Evolutionary conservation across 2,113 vertebrate species (phyloP).

Genomic region (Dolichallabes microphthalmus): DNA sequence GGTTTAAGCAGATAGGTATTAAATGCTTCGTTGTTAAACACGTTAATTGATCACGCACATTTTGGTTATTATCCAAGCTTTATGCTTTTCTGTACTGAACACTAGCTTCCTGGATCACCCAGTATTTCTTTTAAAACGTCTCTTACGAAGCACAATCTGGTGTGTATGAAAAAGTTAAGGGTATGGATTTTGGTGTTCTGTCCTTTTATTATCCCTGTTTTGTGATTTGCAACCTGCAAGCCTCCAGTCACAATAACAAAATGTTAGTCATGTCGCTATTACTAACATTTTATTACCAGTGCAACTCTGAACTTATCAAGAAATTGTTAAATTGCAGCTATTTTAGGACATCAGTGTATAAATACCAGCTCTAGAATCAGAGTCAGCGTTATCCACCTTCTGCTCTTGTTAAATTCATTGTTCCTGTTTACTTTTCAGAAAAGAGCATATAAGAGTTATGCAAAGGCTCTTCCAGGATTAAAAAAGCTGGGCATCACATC

Average conservation of each 20-base stretch:
- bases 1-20: not conserved
- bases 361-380: not conserved
- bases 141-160: not conserved
- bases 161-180: not conserved
- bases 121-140: not conserved
- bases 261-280: not conserved
- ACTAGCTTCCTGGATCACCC: not conserved
- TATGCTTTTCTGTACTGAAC: not conserved
- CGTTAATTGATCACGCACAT: not conserved
- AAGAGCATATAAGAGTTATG: slow-evolving; percentile 96
- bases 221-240: not conserved
- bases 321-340: not conserved
- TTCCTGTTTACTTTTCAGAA: slow-evolving; percentile 75
- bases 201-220: not conserved
- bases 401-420: not conserved
- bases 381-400: not conserved
- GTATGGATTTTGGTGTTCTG: not conserved
- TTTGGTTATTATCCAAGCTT: not conserved
- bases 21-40: not conserved
- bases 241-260: not conserved
- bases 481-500: slow-evolving; percentile 96
- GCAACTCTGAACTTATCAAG: not conserved
- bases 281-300: not conserved
- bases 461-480: slow-evolving; percentile 89
- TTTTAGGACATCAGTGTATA: not conserved